Evolutionary conservation across 2,888 invertebrate genomes (phyloP).

Genomic region (Tromatobia lineatoria): DNA sequence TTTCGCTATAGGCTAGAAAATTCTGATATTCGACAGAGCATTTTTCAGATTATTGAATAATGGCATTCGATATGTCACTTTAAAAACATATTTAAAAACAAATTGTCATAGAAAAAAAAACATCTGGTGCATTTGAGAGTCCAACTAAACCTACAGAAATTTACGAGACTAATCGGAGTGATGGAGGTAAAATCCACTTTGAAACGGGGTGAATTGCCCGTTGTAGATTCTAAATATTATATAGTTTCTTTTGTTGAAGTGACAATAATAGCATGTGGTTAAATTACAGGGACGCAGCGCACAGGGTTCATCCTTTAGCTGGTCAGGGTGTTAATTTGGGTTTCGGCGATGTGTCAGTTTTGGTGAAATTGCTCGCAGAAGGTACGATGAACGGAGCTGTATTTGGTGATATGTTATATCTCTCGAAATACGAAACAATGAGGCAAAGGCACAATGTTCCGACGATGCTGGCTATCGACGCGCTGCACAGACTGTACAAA

Average conservation of each 20-base stretch:
- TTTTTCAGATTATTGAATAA: no score
- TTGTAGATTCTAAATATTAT: no score
- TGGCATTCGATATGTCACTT: no score
- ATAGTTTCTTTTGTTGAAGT: neutral
- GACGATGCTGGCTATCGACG: constrained; percentile 95
- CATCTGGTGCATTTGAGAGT: no score
- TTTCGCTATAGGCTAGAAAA: no score
- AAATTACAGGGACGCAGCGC: constrained; percentile 91
- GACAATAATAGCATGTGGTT: constrained; percentile 11
- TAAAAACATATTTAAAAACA: no score
- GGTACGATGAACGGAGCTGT: constrained; percentile 91
- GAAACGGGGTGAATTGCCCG: no score
- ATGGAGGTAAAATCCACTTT: no score
- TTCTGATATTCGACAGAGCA: no score
- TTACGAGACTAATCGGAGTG: no score
- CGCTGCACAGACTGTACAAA: constrained; percentile 93
- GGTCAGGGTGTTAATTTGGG: constrained; percentile 99
- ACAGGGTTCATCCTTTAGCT: constrained; percentile 97
- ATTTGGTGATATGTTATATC: constrained; percentile 90
- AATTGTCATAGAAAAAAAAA: no score
- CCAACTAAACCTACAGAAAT: no score
- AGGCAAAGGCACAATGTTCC: constrained; percentile 96
- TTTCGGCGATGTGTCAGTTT: constrained; percentile 94
- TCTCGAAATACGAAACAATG: constrained; percentile 93
- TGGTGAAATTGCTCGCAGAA: constrained; percentile 91